phyloP scores from a whole-genome alignment of 2,113 vertebrate species.

The Urocolius indicus region DNA sequence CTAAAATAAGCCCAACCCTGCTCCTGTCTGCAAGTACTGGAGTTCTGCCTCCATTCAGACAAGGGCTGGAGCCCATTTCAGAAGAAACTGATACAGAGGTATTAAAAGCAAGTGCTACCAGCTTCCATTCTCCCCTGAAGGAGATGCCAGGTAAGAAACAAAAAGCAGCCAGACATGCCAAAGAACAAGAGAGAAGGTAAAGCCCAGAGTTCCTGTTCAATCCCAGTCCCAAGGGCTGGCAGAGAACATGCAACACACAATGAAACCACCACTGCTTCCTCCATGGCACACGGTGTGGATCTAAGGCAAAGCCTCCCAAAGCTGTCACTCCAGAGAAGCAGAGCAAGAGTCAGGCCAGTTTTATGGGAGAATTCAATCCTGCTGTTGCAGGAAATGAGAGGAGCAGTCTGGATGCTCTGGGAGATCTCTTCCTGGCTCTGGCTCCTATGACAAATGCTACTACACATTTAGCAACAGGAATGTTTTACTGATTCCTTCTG shows the following conservation, averaged over 20 bases:
- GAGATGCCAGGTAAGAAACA: fast-evolving
- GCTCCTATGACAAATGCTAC: neutral
- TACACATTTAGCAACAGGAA: no score
- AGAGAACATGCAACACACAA: neutral
- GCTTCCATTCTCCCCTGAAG: neutral
- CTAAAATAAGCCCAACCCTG: neutral
- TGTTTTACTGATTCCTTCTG: neutral
- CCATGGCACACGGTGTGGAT: fast-evolving
- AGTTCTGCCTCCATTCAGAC: neutral
- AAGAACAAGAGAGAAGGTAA: neutral
- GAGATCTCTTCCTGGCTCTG: neutral
- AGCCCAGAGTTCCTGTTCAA: neutral
- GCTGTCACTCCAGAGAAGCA: neutral
- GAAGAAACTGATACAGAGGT: neutral
- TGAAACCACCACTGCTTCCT: neutral
- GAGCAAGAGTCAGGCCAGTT: neutral
- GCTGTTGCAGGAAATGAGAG: neutral
- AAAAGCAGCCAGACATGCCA: neutral
- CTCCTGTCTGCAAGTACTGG: neutral
- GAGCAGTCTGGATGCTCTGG: neutral
- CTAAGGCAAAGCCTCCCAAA: neutral
- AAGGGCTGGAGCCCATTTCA: neutral
- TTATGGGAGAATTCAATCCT: neutral
- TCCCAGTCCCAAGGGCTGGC: neutral
- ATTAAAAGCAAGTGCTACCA: neutral